phyloP scores from a whole-genome alignment of 2,797 vertebrate genomes.

The Girardinus metallicus region DNA sequence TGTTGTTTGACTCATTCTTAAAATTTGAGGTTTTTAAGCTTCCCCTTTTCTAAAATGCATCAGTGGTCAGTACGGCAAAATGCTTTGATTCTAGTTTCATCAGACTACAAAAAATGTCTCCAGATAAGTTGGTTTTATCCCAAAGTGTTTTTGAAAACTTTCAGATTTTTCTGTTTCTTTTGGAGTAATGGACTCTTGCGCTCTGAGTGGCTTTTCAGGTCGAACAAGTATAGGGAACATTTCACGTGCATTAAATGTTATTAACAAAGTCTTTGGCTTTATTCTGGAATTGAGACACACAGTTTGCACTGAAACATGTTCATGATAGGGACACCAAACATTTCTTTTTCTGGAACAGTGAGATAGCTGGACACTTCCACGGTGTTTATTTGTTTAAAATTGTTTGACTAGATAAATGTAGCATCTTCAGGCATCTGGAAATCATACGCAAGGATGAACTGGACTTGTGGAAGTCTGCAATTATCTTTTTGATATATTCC shows the following conservation, averaged over 20 bases:
- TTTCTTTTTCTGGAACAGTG: neutral
- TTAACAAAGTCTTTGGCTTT: neutral
- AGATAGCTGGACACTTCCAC: neutral
- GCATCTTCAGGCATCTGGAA: no score
- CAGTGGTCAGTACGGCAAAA: neutral
- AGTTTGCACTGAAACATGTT: neutral
- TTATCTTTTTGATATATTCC: neutral
- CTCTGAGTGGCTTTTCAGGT: neutral
- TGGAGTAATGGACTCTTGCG: no score
- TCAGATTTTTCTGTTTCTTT: no score
- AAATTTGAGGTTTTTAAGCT: neutral
- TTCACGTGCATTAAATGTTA: neutral
- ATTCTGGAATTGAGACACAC: neutral
- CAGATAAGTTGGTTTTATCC: neutral
- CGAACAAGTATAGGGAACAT: neutral
- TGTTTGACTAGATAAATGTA: no score
- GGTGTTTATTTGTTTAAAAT: neutral
- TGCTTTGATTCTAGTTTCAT: neutral
- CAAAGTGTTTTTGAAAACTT: neutral
- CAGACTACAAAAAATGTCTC: neutral
- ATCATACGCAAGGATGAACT: no score
- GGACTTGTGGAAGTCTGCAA: neutral
- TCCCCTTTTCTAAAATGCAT: neutral
- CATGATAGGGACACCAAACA: no score
- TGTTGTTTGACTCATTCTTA: neutral